phyloP scores from a whole-genome alignment of 2,888 invertebrate genomes.

The Tetanocera ferruginea region DNA sequence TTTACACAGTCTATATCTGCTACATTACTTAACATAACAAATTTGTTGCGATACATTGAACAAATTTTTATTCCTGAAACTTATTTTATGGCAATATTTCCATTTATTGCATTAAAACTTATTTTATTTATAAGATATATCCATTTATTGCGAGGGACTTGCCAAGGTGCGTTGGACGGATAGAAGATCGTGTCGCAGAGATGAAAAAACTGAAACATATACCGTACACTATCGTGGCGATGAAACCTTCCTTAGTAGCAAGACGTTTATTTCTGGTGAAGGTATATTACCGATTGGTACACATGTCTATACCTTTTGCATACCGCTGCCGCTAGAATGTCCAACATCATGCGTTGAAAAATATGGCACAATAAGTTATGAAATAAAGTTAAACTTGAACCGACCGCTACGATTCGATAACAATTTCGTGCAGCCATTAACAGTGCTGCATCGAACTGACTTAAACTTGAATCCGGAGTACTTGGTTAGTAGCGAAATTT shows the following conservation, averaged over 20 bases:
- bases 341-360: conserved; percentile 75
- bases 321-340: conserved; percentile 51
- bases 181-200: conserved; percentile 19
- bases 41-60: no score
- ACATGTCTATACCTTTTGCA: conserved; percentile 53
- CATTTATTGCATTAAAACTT: no score
- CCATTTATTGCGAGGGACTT: conserved; percentile 51
- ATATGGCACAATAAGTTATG: conserved; percentile 81
- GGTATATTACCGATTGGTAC: conserved; percentile 48
- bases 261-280: conserved; percentile 42
- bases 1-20: no score
- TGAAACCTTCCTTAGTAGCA: conserved; percentile 49
- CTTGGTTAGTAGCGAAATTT: conserved; percentile 78
- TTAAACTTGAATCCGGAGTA: conserved; percentile 79
- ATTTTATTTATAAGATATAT: background rate
- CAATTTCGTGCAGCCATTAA: conserved; percentile 71
- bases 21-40: no score
- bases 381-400: conserved; percentile 80
- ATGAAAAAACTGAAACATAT: background rate
- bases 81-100: no score
- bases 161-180: conserved; percentile 54
- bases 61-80: no score
- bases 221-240: conserved; percentile 41
- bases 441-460: conserved; percentile 82
- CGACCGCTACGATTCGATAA: conserved; percentile 81